phyloP scores from a whole-genome alignment of 2,797 vertebrate species.

The Erpetoichthys calabaricus region DNA sequence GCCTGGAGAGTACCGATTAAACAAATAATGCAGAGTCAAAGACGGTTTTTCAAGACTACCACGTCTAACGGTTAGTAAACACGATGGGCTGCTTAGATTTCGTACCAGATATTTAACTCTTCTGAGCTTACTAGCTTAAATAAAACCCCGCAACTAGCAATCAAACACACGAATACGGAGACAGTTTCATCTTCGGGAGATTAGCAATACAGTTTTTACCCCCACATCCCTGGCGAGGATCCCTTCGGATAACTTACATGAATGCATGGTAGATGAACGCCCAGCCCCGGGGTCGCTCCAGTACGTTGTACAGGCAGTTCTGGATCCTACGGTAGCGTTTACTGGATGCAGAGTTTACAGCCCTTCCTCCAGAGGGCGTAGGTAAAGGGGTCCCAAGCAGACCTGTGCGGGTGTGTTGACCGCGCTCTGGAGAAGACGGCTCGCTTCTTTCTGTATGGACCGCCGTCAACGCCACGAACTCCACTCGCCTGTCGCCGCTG shows the following conservation, averaged over 20 bases:
- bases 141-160: too few species aligned
- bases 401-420: conserved; percentile 56
- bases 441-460: conserved; percentile 71
- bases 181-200: too few species aligned
- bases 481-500: conserved; percentile 57
- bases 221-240: too few species aligned
- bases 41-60: too few species aligned
- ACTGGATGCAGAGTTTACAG: conserved; percentile 45
- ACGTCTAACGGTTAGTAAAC: too few species aligned
- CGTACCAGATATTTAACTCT: too few species aligned
- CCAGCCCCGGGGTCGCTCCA: conserved; percentile 89
- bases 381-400: conserved; percentile 59
- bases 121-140: too few species aligned
- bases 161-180: too few species aligned
- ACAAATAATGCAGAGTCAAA: too few species aligned
- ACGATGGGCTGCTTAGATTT: too few species aligned
- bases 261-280: conserved; percentile 95
- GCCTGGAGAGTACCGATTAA: too few species aligned
- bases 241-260: conserved; percentile 64
- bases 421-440: conserved; percentile 55
- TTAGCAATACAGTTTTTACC: too few species aligned
- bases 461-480: conserved; percentile 74
- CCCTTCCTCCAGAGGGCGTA: conserved; percentile 43
- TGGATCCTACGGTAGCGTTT: conserved; percentile 79
- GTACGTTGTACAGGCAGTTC: conserved; percentile 91